Percentiles rank a stretch among this genome's conserved stretches.
phyloP scores from a whole-genome alignment of 1,140 invertebrate species.

The Zaprionus lachaisei region DNA sequence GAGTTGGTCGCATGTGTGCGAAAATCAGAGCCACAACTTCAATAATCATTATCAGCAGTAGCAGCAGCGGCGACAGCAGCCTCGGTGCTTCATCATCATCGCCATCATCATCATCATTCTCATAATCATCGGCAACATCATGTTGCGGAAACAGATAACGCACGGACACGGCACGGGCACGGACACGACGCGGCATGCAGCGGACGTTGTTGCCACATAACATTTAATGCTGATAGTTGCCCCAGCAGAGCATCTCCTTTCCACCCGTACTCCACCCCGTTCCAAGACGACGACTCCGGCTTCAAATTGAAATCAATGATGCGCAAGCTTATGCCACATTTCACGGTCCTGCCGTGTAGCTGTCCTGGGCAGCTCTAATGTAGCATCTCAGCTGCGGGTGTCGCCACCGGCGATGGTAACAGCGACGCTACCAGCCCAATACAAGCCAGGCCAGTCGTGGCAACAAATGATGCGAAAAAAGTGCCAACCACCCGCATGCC shows the following conservation, averaged over 20 bases:
- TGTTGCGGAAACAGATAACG: slow-evolving; percentile 83
- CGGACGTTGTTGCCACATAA: slow-evolving; percentile 72
- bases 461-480: slow-evolving; percentile 78
- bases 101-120: slow-evolving; percentile 37
- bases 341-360: slow-evolving; percentile 29
- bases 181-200: slow-evolving; percentile 51
- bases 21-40: slow-evolving; percentile 69
- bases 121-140: slow-evolving; percentile 69
- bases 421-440: slow-evolving; percentile 13
- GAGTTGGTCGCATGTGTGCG: slow-evolving; percentile 27
- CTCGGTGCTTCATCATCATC: slow-evolving; percentile 21
- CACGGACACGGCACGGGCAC: slow-evolving; percentile 62
- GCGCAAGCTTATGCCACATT: slow-evolving; percentile 72
- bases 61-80: slow-evolving; percentile 41
- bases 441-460: slow-evolving; percentile 10
- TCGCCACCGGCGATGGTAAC: slow-evolving; percentile 45
- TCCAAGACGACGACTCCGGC: slow-evolving; percentile 69
- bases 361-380: slow-evolving; percentile 61
- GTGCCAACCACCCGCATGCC: slow-evolving; percentile 61
- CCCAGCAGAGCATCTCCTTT: neutral
- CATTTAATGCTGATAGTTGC: slow-evolving; percentile 80
- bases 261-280: neutral
- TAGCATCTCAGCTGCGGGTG: slow-evolving; percentile 65
- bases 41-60: slow-evolving; percentile 79
- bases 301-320: slow-evolving; percentile 83